Conservation (phyloP, 2,113 vertebrate genomes). For the Silurus asotus region DNA sequence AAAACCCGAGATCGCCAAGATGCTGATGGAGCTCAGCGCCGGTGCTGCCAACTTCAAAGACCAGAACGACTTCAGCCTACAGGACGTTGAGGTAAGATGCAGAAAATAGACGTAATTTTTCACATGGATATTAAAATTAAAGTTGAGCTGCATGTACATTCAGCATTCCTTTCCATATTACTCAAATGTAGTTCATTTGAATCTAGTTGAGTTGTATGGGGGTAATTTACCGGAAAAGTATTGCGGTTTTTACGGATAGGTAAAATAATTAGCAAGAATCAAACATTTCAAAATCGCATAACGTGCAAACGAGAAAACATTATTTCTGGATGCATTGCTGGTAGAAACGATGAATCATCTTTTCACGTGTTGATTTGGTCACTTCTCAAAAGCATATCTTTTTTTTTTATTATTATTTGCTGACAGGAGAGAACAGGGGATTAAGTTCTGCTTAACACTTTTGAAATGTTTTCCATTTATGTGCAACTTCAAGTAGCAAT, state of each 20-base stretch:
- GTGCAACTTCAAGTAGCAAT: not conserved
- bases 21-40: constrained; percentile 97
- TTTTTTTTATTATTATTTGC: not conserved
- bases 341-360: not conserved
- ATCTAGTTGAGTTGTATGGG: too few relatives aligned
- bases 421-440: not conserved
- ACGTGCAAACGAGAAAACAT: too few relatives aligned
- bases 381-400: not conserved
- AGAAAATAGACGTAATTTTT: not conserved
- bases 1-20: constrained; percentile 99
- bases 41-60: constrained; percentile 96
- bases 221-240: too few relatives aligned
- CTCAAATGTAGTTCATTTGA: too few relatives aligned
- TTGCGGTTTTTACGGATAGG: too few relatives aligned
- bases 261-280: too few relatives aligned
- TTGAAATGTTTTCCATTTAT: constrained; percentile 13
- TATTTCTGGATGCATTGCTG: not conserved
- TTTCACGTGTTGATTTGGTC: not conserved
- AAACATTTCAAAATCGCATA: too few relatives aligned
- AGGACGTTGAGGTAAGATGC: constrained; percentile 89
- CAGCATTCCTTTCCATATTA: not conserved
- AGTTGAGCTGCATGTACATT: not conserved
- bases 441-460: not conserved
- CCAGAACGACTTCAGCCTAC: constrained; percentile 97
- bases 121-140: not conserved